phyloP scores from a whole-genome alignment of 2,797 vertebrate genomes.

The Eospalax fontanierii region DNA sequence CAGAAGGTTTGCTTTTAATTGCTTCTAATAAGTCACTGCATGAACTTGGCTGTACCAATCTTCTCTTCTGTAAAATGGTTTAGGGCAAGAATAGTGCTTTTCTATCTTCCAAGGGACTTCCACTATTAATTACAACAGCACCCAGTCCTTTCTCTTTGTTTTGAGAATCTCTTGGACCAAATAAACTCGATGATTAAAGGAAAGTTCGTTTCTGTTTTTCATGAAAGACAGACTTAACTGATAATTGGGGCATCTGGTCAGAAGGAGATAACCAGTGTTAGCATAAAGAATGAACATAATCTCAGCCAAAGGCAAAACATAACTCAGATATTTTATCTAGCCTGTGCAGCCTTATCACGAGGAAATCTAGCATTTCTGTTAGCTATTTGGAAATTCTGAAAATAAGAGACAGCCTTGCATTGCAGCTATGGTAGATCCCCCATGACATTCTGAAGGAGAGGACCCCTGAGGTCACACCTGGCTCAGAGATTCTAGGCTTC shows the following conservation, averaged over 20 bases:
- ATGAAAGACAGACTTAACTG: neutral
- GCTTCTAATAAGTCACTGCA: constrained; percentile 58
- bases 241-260: constrained; percentile 14
- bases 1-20: constrained; percentile 49
- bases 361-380: neutral
- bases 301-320: constrained; percentile 42
- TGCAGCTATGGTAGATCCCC: neutral
- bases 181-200: constrained; percentile 59
- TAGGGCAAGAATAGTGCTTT: neutral
- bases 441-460: neutral
- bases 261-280: constrained; percentile 5
- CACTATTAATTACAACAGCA: neutral
- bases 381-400: constrained; percentile 28
- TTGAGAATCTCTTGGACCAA: neutral
- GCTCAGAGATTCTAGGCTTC: constrained; percentile 1
- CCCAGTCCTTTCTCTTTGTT: neutral
- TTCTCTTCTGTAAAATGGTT: constrained; percentile 23
- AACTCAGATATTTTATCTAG: constrained; percentile 25
- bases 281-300: constrained; percentile 50
- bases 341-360: constrained; percentile 1
- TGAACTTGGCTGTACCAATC: constrained; percentile 49
- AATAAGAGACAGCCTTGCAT: neutral
- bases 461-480: neutral
- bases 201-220: neutral
- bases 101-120: neutral